These are phyloP conservation scores for Hydrochoerus hydrochaeris DNA, from an alignment of 2,113 vertebrate species.

Conservation along the genomic window DNA sequence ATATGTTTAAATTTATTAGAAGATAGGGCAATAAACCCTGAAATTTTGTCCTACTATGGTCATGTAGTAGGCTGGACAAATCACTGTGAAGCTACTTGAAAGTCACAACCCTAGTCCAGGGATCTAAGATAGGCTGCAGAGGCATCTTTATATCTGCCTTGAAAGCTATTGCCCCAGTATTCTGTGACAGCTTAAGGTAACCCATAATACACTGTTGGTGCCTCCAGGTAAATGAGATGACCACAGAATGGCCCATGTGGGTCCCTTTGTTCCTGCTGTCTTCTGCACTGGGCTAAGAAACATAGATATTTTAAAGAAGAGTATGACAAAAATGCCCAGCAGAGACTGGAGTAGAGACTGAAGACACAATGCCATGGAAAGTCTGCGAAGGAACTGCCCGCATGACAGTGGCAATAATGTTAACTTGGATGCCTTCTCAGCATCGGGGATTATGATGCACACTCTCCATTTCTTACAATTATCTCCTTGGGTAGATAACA, in stretches of 20 bases:
- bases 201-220: neutral
- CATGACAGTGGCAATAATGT: no score
- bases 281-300: neutral
- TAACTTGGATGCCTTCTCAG: neutral
- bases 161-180: neutral
- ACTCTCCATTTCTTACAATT: neutral
- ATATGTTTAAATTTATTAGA: neutral
- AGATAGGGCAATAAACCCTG: rapidly evolving
- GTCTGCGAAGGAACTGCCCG: no score
- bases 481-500: neutral
- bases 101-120: no score
- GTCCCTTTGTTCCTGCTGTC: neutral
- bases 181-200: neutral
- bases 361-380: neutral
- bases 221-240: neutral
- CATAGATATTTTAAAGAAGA: neutral
- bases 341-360: neutral
- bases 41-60: neutral
- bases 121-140: neutral
- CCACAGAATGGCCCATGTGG: neutral
- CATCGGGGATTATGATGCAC: no score
- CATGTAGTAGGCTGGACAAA: neutral
- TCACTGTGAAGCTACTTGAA: neutral
- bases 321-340: neutral
- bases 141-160: neutral